Evolutionary conservation across 92 coral and sea anemone genomes (phyloP), one percentile per base, ranked within the genome.

Genomic region (Zoanthus gigantus): DNA sequence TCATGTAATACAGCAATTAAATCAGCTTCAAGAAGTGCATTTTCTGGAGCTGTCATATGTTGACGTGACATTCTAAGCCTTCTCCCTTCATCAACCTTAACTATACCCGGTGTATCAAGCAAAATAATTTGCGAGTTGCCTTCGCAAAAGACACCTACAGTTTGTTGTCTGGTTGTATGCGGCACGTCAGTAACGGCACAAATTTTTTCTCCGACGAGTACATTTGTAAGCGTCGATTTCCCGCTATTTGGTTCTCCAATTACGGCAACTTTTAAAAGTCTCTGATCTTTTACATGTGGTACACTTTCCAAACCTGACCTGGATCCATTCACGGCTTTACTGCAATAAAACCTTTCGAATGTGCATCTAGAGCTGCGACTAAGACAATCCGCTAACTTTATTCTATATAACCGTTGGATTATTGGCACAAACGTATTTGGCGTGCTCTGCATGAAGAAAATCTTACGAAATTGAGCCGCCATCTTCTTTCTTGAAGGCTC

Each of bases 221-320:
- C 57, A 79, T 97, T 97, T 23, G 98, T 93, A 54, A 97, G 94
- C 0, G 99, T 97, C 11, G 99, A 97, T 90, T 97, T 97, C 0
- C 99, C 99, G 77, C 99, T 92, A 81, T 97, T 97, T 44, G 98
- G 94, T 73, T 97, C 99, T 12, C 99, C 99, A 60, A 97, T 95
- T 9, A 97, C 83, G 7, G 98, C 98, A 60, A 97, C 97, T 80
- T 91, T 92, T 15, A 97, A 76, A 28, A 96, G 89, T 83, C 86
- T 91, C 17, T 89, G 86, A n/a, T 83, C 80, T 72, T 86, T 31
- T 12, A 17, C 85, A n/a, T 15, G 52, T 34, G 74, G 57, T 45
- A 4, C 5, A 14, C 75, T 16, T 65, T 81, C 42, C 30, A 37
- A 81, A 45, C 2, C 6, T 6, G 63, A 12, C 2, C 28, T 15